Evolutionary conservation across 2,888 invertebrate species (phyloP).

Genomic region (Polymixis lichenea): DNA sequence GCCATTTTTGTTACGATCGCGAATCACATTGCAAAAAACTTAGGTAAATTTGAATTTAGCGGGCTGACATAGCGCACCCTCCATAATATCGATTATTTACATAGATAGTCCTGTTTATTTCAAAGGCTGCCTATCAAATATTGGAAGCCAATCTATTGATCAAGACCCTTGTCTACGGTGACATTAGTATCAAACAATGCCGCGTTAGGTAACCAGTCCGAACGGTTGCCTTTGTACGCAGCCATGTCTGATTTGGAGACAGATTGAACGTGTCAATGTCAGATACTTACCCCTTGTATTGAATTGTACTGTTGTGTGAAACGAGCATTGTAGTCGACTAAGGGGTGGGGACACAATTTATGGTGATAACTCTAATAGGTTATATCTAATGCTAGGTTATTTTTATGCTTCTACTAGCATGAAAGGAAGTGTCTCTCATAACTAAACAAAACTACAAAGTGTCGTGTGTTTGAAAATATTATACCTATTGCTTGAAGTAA

Average conservation of each 20-base stretch:
- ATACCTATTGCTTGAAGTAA: too few species aligned
- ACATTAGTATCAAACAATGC: conserved; percentile 33
- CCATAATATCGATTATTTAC: conserved; percentile 4
- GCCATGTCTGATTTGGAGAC: conserved; percentile 36
- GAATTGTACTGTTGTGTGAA: conserved; percentile 2
- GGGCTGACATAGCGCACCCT: too few species aligned
- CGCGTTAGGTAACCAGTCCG: background rate
- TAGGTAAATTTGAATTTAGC: too few species aligned
- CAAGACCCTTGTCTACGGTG: conserved; percentile 7
- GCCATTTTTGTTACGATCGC: too few species aligned
- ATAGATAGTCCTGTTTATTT: conserved; percentile 1
- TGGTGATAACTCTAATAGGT: background rate
- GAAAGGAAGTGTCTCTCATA: too few species aligned
- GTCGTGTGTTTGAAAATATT: background rate
- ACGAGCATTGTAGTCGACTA: background rate
- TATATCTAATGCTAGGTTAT: background rate
- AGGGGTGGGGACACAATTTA: conserved; percentile 10
- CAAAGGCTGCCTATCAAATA: background rate
- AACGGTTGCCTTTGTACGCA: conserved; percentile 18
- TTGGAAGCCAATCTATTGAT: conserved; percentile 26
- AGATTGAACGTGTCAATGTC: conserved; percentile 27
- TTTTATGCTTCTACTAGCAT: too few species aligned
- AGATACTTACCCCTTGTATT: conserved; percentile 13
- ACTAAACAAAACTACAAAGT: background rate
- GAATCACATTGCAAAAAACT: too few species aligned